Evolutionary conservation across 2,113 vertebrate species (phyloP), one percentile per base, ranked within the genome.

Genomic region (Cranoglanis bouderius): DNA sequence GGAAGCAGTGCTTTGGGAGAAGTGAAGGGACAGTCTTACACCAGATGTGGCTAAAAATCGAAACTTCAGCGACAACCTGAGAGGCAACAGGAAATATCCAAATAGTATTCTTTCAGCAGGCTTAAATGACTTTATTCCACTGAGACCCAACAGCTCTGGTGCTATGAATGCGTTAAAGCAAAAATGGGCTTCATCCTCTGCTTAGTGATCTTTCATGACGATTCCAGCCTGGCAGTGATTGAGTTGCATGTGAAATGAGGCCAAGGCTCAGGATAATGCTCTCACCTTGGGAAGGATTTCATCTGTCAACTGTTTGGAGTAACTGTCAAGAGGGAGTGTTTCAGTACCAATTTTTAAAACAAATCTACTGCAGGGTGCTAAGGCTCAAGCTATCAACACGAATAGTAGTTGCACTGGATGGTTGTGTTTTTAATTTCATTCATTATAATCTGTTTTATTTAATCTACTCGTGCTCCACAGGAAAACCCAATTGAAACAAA

Each of bases 171-270:
- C 57, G 65, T 46, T 77, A 90, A 88, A 67, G 85, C 74, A 74
- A 87, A 89, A 88, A 89, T 82, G 70, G 85, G 63, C 82, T 88
- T 90, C 87, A 87, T 85, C 82, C 87, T 85, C 70, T 88, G 72
- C 59, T 82, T 82, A 81, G 19, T 49, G 59, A 77, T 82, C 75
- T 92, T 87, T 87, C 75, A 84, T 87, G 89, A 87, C 87, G 85
- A 89, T 88, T 90, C 63, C 74, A 57, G 85, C 13, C 85, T 88
- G 88, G 85, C 87, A 83, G 85, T 90, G 88, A 90, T 91, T 85
- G 84, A 87, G 87, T 85, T 85, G 89, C 90, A 90, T 90, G 84
- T 75, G 74, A 86, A 92, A 90, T 90, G 65, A 81, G 75, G 84
- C 82, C 65, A 77, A 88, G 70, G 74, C 86, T 88, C 63, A 86